Conservation (phyloP, 2,888 invertebrate species). For the Lumbricus terrestris region DNA sequence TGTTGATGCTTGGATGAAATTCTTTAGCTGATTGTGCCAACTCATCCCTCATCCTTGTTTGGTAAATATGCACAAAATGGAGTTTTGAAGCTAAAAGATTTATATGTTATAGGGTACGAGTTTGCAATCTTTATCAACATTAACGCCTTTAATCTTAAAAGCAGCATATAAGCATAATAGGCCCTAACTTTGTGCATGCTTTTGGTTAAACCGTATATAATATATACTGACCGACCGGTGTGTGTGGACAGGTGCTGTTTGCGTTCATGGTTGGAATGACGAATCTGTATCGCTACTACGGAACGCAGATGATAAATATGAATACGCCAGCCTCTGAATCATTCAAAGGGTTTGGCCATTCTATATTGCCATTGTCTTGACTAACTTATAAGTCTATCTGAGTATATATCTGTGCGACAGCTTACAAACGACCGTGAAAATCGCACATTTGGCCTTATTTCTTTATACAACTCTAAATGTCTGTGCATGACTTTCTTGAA, state of each 20-base stretch:
- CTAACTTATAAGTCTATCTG: not conserved
- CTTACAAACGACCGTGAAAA: not conserved
- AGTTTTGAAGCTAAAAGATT: too few relatives aligned
- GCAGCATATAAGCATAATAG: too few relatives aligned
- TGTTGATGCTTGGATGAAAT: not conserved
- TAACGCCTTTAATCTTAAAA: too few relatives aligned
- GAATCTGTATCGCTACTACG: constrained; percentile 41
- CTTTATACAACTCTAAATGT: not conserved
- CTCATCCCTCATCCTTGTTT: not conserved
- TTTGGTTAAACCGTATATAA: too few relatives aligned
- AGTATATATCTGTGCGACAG: not conserved
- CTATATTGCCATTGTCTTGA: not conserved
- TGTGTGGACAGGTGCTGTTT: constrained; percentile 36
- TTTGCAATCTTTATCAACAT: too few relatives aligned
- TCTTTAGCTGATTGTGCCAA: not conserved
- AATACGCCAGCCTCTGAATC: constrained; percentile 48
- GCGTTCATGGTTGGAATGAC: constrained; percentile 44
- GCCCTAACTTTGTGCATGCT: too few relatives aligned
- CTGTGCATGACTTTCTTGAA: not conserved
- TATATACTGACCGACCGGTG: not conserved
- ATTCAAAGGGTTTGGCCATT: constrained; percentile 53
- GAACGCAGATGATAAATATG: constrained; percentile 30
- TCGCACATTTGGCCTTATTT: not conserved
- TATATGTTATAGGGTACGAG: too few relatives aligned
- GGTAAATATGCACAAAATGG: not conserved